Evolutionary conservation across 2,888 invertebrate genomes (phyloP).

Genomic region (Torymus texanus): DNA sequence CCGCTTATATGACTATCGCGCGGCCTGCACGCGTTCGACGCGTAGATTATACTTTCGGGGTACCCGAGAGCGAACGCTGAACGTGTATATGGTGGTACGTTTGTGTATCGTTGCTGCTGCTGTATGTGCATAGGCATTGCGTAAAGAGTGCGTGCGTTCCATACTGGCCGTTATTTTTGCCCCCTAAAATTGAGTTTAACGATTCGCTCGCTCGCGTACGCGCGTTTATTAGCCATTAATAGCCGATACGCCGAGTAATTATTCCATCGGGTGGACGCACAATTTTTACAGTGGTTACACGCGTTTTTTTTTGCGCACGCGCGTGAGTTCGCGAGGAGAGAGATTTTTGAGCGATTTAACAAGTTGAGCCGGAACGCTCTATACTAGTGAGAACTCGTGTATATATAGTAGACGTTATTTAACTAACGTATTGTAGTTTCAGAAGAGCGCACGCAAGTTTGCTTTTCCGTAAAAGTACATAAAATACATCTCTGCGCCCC

Average conservation of each 20-base stretch:
- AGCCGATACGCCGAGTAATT: background rate
- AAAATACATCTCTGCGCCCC: constrained; percentile 44
- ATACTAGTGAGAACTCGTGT: too few relatives aligned
- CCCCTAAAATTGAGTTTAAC: constrained; percentile 26
- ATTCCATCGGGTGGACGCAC: background rate
- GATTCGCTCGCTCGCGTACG: background rate
- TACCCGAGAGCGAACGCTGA: too few relatives aligned
- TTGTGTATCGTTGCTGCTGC: too few relatives aligned
- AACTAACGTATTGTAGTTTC: constrained; percentile 52
- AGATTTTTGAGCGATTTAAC: constrained; percentile 34
- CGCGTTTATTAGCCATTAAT: constrained; percentile 3
- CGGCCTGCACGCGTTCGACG: background rate
- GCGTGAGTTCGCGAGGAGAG: too few relatives aligned
- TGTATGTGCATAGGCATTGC: background rate
- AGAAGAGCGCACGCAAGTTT: constrained; percentile 49
- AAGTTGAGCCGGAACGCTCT: background rate
- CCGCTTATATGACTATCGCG: constrained; percentile 30
- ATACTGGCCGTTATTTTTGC: constrained; percentile 16
- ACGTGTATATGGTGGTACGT: too few relatives aligned
- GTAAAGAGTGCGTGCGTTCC: background rate
- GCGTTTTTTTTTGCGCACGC: background rate
- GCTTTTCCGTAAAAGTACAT: constrained; percentile 53
- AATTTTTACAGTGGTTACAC: background rate
- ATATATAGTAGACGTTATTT: constrained; percentile 25
- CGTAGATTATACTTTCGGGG: background rate